A percentile compares a stretch with the other conserved stretches of the same genome.
phyloP scores from a whole-genome alignment of 2,113 vertebrate species.

The Dicrurus megarhynchus region DNA sequence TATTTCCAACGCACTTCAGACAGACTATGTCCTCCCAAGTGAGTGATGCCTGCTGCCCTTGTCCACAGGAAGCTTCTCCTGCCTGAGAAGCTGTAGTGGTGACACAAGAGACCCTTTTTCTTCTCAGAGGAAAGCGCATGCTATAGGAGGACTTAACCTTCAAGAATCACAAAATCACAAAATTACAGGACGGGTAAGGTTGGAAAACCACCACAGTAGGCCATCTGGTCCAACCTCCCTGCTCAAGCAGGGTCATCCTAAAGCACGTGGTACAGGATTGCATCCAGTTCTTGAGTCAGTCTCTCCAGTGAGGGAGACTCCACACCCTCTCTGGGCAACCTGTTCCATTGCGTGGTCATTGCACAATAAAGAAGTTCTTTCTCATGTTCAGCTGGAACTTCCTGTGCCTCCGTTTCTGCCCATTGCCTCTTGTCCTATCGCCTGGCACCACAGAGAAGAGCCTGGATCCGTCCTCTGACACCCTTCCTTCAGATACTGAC shows the following conservation, averaged over 20 bases:
- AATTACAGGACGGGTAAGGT: background rate
- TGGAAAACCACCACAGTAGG: background rate
- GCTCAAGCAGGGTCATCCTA: background rate
- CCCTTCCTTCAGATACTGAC: background rate
- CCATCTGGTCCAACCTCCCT: background rate
- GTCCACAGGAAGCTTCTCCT: background rate
- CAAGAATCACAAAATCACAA: background rate
- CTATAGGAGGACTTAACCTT: background rate
- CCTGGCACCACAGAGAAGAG: background rate
- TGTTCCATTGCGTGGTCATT: background rate
- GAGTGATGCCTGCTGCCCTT: background rate
- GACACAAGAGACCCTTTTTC: background rate
- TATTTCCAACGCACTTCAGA: background rate
- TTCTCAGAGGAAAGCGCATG: background rate
- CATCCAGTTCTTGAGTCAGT: background rate
- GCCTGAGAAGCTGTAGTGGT: background rate
- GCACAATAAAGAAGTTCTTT: background rate
- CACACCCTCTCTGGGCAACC: background rate
- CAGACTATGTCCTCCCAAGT: background rate
- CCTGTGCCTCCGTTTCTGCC: background rate
- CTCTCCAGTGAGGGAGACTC: background rate
- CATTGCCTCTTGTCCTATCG: background rate
- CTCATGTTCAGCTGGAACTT: background rate
- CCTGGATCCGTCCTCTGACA: background rate
- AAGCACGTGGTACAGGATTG: background rate